Evolutionary conservation across 2,113 vertebrate species (phyloP).

Genomic region (Stigmatopora argus): DNA sequence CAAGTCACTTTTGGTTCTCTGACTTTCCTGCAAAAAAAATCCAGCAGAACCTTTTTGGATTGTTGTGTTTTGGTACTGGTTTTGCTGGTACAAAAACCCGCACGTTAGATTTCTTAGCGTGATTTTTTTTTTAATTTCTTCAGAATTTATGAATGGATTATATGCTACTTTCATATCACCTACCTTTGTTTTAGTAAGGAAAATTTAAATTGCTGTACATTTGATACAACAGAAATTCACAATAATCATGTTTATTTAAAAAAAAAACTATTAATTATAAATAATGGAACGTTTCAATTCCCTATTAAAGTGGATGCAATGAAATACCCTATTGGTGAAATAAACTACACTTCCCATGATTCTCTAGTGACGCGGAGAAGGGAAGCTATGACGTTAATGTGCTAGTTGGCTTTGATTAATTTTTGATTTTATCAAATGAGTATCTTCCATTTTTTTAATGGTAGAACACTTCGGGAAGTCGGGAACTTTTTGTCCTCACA

Average conservation of each 20-base stretch:
- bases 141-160: conserved; percentile 79
- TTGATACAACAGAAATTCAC: conserved; percentile 90
- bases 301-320: background rate
- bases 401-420: conserved; percentile 62
- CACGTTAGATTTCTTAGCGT: too few relatives aligned
- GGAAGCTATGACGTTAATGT: conserved; percentile 50
- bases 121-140: conserved; percentile 79
- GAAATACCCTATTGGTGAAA: background rate
- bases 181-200: conserved; percentile 82
- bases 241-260: conserved; percentile 88
- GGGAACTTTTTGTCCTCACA: background rate
- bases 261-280: conserved; percentile 27
- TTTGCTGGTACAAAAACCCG: too few relatives aligned
- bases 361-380: conserved; percentile 48
- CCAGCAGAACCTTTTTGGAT: too few relatives aligned
- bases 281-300: conserved; percentile 53
- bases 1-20: conserved; percentile 51
- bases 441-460: background rate
- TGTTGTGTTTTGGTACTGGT: too few relatives aligned
- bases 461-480: conserved; percentile 11
- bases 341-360: conserved; percentile 58
- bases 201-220: conserved; percentile 88
- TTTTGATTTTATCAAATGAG: conserved; percentile 51
- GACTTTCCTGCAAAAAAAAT: conserved; percentile 46
- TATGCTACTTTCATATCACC: conserved; percentile 66